Base-by-base conservation (phyloP, 2,888 invertebrate genomes). In the Cheilosia grossa region DNA sequence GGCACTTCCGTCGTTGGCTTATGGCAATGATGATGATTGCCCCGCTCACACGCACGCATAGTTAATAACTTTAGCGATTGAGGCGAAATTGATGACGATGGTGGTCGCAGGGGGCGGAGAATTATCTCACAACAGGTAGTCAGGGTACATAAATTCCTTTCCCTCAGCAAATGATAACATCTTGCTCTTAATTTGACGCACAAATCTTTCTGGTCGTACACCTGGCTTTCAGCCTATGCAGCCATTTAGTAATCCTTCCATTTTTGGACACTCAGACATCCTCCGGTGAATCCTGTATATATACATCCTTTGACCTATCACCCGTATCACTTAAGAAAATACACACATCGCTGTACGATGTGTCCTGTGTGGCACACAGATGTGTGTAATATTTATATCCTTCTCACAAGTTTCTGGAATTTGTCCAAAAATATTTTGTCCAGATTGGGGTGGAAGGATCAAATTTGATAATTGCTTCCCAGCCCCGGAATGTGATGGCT, bases 361-460 rank as follows among this genome's bases (percentile, higher is more conserved):
- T 66, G 30, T 13, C 37, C 37, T 37, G 9, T 19, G 21, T n/a
- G 40, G n/a, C 42, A 19, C 74, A 70, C 85, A 80, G 74, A 85
- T 80, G 85, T 80, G 80, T 67, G 66, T 75, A 75, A 75, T 80
- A 85, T 80, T 80, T 85, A 85, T 85, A 67, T 75, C 75, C 70
- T 75, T 27, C 75, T 85, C 85, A 85, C 85, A 85, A 72, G 80
- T 75, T 75, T 75, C 80, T 85, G 85, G 85, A 85, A 85, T 85
- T 75, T 85, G 75, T 80, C 85, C 85, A 85, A 85, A 83, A 85
- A 72, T 75, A 80, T 75, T 80, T 75, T 51, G 75, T 75, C 61
- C 44, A 75, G 74, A 80, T 85, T 83, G 53, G 59, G 54, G 47
- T 59, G 63, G 66, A 80, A 75, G 85, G 80, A 85, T 80, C 61